Conservation (phyloP, 2,797 vertebrate genomes). For the Anabas testudineus region DNA sequence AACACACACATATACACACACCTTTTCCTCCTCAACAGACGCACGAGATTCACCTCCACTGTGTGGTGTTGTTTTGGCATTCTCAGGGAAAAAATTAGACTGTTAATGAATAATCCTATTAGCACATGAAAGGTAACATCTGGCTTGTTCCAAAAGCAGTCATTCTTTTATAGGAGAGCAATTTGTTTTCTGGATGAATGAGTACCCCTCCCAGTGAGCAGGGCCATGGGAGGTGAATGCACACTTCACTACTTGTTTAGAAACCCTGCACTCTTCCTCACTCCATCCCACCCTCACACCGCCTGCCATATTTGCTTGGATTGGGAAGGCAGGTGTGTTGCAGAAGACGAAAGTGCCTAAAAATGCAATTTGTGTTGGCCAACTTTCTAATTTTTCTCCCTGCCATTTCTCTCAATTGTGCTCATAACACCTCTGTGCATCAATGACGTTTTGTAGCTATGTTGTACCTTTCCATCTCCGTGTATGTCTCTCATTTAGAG, state of each 20-base stretch:
- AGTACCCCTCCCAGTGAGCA: conserved; percentile 39
- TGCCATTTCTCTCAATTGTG: neutral
- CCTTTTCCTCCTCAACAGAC: conserved; percentile 3
- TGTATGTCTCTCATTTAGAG: conserved; percentile 23
- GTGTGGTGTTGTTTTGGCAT: conserved; percentile 20
- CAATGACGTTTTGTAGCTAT: conserved; percentile 6
- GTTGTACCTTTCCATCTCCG: conserved; percentile 1
- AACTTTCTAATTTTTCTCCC: neutral
- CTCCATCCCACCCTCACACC: neutral
- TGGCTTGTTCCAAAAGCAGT: conserved; percentile 69
- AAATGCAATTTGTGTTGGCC: conserved; percentile 10
- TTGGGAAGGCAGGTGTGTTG: neutral
- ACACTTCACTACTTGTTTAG: conserved; percentile 41
- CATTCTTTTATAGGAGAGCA: conserved; percentile 59
- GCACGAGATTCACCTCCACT: conserved; percentile 41
- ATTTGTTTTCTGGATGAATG: conserved; percentile 74
- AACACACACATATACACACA: conserved; percentile 2
- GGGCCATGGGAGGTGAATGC: conserved; percentile 45
- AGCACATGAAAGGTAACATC: conserved; percentile 83
- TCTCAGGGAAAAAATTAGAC: conserved; percentile 23
- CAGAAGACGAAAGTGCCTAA: conserved; percentile 6
- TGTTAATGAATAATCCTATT: conserved; percentile 83
- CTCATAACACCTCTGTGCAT: neutral
- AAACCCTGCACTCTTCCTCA: conserved; percentile 19
- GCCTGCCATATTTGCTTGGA: neutral